Evolutionary conservation across 2,797 vertebrate species (phyloP).

Genomic region (Macropus fuliginosus): DNA sequence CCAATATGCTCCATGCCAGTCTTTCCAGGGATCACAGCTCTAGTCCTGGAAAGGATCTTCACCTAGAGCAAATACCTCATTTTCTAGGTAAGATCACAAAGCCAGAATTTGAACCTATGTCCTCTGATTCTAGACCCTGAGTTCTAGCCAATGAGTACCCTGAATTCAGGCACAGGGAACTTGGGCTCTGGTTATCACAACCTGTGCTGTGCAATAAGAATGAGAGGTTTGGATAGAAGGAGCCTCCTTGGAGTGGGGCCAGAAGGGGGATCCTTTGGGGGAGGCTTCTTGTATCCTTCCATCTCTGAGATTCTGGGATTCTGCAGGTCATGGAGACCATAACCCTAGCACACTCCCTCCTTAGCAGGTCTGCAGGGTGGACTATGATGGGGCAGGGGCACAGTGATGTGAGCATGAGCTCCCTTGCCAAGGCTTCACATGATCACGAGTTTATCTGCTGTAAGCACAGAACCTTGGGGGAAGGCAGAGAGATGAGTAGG

Average conservation of each 20-base stretch:
- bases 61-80: no score
- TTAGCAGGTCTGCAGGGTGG: background rate
- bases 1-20: background rate
- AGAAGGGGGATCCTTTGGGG: background rate
- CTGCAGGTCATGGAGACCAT: background rate
- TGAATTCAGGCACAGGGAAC: background rate
- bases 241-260: no score
- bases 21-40: background rate
- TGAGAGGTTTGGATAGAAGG: background rate
- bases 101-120: conserved; percentile 2
- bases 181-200: background rate
- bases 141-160: background rate
- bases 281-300: background rate
- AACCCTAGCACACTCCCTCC: no score
- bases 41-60: background rate
- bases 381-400: background rate
- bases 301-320: background rate
- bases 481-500: background rate
- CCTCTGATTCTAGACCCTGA: background rate
- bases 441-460: background rate
- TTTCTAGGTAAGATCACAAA: background rate
- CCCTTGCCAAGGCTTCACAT: background rate
- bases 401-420: no score
- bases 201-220: background rate
- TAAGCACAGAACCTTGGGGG: no score